These are phyloP conservation scores for Periphyllus acericola DNA, from an alignment of 2,888 invertebrate genomes.

Conservation along the genomic window DNA sequence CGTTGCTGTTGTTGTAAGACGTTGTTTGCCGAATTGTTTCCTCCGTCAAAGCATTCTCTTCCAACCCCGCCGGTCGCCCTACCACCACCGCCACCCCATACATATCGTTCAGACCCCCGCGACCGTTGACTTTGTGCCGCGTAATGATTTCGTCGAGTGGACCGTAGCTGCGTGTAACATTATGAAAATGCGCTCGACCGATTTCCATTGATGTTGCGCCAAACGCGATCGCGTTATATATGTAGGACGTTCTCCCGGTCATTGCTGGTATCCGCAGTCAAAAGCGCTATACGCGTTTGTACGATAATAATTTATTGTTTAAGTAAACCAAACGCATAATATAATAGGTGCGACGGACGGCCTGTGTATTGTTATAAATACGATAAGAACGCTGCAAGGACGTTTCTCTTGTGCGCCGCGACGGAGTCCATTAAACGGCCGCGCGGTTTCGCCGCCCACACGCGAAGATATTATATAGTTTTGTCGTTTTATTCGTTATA, in stretches of 20 bases:
- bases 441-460: not conserved
- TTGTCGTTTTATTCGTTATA: not conserved
- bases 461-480: not conserved
- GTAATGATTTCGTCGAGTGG: not conserved
- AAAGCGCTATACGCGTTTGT: not conserved
- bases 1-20: conserved; percentile 2
- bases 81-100: not conserved
- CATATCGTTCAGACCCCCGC: not conserved
- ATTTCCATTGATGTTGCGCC: not conserved
- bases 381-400: too few relatives aligned
- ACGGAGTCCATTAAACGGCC: not conserved
- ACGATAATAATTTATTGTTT: too few relatives aligned
- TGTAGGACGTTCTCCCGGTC: not conserved
- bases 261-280: not conserved
- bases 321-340: too few relatives aligned
- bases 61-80: not conserved
- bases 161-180: not conserved
- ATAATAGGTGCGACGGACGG: too few relatives aligned
- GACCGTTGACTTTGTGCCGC: not conserved
- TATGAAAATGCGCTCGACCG: not conserved
- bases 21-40: conserved; percentile 51
- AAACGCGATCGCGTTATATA: too few relatives aligned
- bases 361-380: too few relatives aligned
- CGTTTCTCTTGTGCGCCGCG: not conserved
- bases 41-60: conserved; percentile 50